A percentile compares a stretch with the other conserved stretches of the same genome.
These are phyloP conservation scores for Pholis gunnellus DNA, from an alignment of 2,113 vertebrate species.

Conservation along the genomic window DNA sequence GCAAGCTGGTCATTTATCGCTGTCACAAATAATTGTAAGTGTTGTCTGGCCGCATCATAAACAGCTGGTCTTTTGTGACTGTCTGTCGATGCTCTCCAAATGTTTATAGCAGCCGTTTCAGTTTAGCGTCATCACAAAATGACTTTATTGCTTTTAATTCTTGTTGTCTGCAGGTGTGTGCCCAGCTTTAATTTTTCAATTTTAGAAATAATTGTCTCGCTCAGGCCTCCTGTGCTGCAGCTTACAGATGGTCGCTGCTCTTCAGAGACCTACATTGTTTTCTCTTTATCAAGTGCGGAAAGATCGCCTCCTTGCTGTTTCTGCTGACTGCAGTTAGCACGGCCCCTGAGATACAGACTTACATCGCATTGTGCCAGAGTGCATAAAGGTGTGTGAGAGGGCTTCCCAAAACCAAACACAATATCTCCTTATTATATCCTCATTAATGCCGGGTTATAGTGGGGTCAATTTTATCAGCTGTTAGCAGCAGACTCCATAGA, in stretches of 20 bases:
- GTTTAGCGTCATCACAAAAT: slow-evolving; percentile 33
- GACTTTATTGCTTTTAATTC: slow-evolving; percentile 32
- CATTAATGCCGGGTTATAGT: slow-evolving; percentile 23
- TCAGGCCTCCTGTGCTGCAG: not conserved
- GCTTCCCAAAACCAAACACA: slow-evolving; percentile 13
- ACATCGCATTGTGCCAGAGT: not conserved
- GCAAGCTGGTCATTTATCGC: slow-evolving; percentile 8
- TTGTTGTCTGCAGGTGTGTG: slow-evolving; percentile 53
- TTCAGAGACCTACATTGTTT: not conserved
- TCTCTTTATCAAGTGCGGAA: slow-evolving; percentile 30
- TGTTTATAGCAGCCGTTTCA: slow-evolving; percentile 40
- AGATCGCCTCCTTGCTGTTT: slow-evolving; percentile 34
- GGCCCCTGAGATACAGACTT: slow-evolving; percentile 21
- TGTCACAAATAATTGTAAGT: slow-evolving; percentile 32
- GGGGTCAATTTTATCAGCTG: slow-evolving; percentile 55
- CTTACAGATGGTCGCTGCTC: slow-evolving; percentile 36
- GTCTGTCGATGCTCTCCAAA: not conserved
- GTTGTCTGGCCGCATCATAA: slow-evolving; percentile 9
- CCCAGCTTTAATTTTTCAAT: slow-evolving; percentile 36
- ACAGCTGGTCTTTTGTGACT: slow-evolving; percentile 19
- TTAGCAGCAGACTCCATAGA: slow-evolving; percentile 36
- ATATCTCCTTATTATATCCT: slow-evolving; percentile 43
- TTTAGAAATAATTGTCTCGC: slow-evolving; percentile 24
- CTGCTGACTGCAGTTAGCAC: slow-evolving; percentile 26
- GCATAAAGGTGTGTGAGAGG: not conserved